Conservation (phyloP, 2,888 invertebrate species). For the Elgonia sp. region DNA sequence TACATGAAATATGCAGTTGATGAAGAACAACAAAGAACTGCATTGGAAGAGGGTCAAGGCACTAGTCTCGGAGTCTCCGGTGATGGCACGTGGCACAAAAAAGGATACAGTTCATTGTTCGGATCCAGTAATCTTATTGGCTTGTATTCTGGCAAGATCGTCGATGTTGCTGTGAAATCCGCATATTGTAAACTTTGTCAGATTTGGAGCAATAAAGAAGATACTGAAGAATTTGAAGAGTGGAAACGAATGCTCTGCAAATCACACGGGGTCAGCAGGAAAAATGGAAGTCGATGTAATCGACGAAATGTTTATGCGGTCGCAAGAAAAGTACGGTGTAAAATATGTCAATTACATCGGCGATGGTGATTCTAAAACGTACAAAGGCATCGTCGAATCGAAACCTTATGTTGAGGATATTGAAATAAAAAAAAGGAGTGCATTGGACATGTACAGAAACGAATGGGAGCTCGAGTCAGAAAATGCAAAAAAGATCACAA, state of each 20-base stretch:
- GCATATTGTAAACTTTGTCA: slow-evolving; percentile 13
- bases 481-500: no score
- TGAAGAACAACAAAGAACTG: slow-evolving; percentile 33
- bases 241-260: slow-evolving; percentile 11
- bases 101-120: slow-evolving; percentile 19
- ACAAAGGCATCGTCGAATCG: no score
- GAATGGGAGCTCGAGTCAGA: no score
- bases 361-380: no score
- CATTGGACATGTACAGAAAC: no score
- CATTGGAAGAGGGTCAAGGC: slow-evolving; percentile 10
- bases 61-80: slow-evolving; percentile 10
- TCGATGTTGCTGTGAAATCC: slow-evolving; percentile 21
- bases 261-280: slow-evolving; percentile 5
- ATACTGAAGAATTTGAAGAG: slow-evolving; percentile 18
- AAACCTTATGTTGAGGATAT: no score
- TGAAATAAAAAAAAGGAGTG: no score
- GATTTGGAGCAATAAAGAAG: slow-evolving; percentile 14
- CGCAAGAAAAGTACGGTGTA: no score
- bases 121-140: slow-evolving; percentile 14
- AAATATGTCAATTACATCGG: no score
- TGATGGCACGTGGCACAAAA: slow-evolving; percentile 18
- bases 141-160: slow-evolving; percentile 4
- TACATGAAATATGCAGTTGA: slow-evolving; percentile 28
- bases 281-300: slow-evolving; percentile 15
- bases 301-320: neutral